Percentiles rank a stretch among this genome's conserved stretches.
These are phyloP conservation scores for Cryptomyrus ogoouensis DNA, from an alignment of 2,113 vertebrate genomes.

Conservation along the genomic window DNA sequence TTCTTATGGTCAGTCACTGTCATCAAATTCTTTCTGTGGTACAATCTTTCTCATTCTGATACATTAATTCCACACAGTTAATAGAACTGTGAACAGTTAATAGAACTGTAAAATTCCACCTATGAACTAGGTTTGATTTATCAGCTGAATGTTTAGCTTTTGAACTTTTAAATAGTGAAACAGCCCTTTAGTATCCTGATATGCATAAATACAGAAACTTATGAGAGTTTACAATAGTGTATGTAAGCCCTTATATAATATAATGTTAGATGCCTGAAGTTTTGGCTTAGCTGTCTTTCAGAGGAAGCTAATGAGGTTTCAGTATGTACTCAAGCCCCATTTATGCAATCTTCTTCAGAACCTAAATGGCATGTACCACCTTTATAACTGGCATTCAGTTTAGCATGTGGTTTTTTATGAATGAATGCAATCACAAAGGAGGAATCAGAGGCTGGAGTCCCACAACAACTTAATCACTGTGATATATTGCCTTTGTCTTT, in stretches of 20 bases:
- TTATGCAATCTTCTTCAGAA: not conserved
- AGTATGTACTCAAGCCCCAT: not conserved
- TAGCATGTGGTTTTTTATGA: constrained; percentile 14
- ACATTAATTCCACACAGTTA: not conserved
- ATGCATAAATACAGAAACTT: not conserved
- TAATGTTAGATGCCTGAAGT: not conserved
- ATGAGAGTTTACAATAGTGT: not conserved
- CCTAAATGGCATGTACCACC: constrained; percentile 20
- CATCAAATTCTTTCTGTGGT: not conserved
- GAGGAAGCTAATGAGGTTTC: not conserved
- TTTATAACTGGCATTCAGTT: constrained; percentile 21
- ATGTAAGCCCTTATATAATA: not conserved
- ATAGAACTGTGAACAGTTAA: not conserved
- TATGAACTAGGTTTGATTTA: not conserved
- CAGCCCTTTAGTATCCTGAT: not conserved
- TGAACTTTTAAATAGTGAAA: not conserved
- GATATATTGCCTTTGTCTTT: constrained; percentile 14
- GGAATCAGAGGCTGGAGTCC: not conserved
- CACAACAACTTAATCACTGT: not conserved
- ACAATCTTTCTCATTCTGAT: not conserved
- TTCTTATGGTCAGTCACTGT: not conserved
- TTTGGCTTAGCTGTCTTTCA: not conserved
- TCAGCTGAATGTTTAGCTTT: not conserved
- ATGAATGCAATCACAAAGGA: constrained; percentile 20
- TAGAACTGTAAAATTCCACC: not conserved